Evolutionary conservation across 1,140 invertebrate genomes (phyloP).

Genomic region (Drosophila ogumai): DNA sequence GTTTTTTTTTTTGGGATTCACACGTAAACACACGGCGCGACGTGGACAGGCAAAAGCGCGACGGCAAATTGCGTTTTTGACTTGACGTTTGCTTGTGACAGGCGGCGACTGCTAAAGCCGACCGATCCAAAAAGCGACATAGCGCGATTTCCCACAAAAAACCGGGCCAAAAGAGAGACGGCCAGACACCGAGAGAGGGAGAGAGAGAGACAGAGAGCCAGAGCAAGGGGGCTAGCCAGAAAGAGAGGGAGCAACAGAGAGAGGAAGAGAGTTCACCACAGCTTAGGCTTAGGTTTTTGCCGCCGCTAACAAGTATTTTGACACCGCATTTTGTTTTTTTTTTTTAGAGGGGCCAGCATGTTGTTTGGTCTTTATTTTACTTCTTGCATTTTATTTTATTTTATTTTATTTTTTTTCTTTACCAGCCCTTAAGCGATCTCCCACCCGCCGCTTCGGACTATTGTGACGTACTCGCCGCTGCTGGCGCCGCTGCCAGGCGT

Average conservation of each 20-base stretch:
- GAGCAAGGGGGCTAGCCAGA: neutral
- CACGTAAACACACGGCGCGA: slow-evolving; percentile 33
- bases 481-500: slow-evolving; percentile 6
- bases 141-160: slow-evolving; percentile 61
- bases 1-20: slow-evolving; percentile 12
- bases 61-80: slow-evolving; percentile 50
- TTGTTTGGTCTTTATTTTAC: slow-evolving; percentile 5
- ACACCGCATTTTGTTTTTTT: slow-evolving; percentile 54
- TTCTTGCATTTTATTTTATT: slow-evolving; percentile 3
- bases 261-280: slow-evolving; percentile 27
- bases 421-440: slow-evolving; percentile 5
- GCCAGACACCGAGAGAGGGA: neutral
- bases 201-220: neutral
- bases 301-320: slow-evolving; percentile 72
- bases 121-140: slow-evolving; percentile 71
- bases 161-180: slow-evolving; percentile 16
- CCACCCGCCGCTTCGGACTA: slow-evolving; percentile 7
- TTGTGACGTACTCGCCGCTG: slow-evolving; percentile 1
- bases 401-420: neutral
- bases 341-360: neutral
- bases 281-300: slow-evolving; percentile 61
- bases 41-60: slow-evolving; percentile 33
- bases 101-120: slow-evolving; percentile 64
- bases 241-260: neutral
- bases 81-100: slow-evolving; percentile 54